Percentiles rank a stretch among this genome's conserved stretches.
phyloP scores from a whole-genome alignment of 2,113 vertebrate genomes.

The Laticauda colubrina region DNA sequence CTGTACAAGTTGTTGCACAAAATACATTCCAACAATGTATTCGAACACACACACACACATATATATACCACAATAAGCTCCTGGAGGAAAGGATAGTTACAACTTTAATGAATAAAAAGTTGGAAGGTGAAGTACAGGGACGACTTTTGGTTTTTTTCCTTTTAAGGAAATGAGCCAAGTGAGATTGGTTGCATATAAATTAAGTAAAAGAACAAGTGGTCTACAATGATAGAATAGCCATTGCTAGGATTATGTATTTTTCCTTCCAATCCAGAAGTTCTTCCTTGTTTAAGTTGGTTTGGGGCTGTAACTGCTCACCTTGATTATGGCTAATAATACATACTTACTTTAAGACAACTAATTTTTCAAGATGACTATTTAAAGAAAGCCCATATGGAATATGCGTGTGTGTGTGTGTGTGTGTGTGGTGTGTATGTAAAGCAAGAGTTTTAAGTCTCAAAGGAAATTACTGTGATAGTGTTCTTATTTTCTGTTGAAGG shows the following conservation, averaged over 20 bases:
- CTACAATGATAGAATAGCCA: neutral
- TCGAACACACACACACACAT: too few species aligned
- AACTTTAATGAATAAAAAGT: neutral
- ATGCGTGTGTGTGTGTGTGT: too few species aligned
- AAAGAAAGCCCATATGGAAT: neutral
- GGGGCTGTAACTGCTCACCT: neutral
- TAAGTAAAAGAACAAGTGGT: neutral
- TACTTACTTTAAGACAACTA: slow-evolving; percentile 30
- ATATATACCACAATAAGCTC: neutral
- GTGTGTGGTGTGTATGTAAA: neutral
- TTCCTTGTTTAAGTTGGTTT: neutral
- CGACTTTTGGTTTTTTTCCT: neutral
- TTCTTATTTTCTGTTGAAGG: neutral
- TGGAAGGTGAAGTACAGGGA: neutral
- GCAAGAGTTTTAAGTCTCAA: neutral
- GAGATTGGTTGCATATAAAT: neutral
- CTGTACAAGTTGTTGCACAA: too few species aligned
- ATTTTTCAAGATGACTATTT: neutral
- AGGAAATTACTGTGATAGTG: neutral
- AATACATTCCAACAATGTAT: too few species aligned
- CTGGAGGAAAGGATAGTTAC: neutral
- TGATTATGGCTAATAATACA: neutral
- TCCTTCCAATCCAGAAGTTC: neutral
- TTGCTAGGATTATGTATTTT: neutral
- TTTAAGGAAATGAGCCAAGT: neutral